Evolutionary conservation across 2,888 invertebrate species (phyloP), one percentile per base, ranked within the genome.

Genomic region (Aleiodes testaceus): DNA sequence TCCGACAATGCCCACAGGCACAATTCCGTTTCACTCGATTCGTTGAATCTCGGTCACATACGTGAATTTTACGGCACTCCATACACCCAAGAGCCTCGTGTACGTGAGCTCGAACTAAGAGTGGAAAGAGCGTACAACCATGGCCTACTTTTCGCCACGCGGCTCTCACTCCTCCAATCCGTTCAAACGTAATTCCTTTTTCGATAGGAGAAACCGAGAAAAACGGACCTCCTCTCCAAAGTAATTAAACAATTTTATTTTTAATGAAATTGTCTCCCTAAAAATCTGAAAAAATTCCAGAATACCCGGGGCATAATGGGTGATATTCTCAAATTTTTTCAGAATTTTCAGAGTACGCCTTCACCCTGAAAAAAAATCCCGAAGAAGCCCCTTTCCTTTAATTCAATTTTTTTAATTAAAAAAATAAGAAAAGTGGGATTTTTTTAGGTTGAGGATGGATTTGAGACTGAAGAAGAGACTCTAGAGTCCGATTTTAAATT

Each of bases 121-220:
- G 66, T 65, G 72, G 77, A 80, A 79, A 83, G 81, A 81, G 78
- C 79, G 78, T 82, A 79, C 79, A 84, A 81, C 81, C 83, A 77
- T 83, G 84, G 84, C 82, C 84, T 81, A 82, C 77, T 83, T 85
- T 81, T 81, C 80, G 74, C 77, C 47, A 59, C 71, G 59, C 50
- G 30, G 63, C 69, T 69, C 69, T 72, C 72, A 72, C 72, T 65
- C 69, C 66, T 55, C 5, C 26, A 26, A 26, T 26, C 42, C 49
- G 16, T 44, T 42, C 36, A 36, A 36, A 36, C 36, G 36, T 36
- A 9, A 11, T 11, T 36, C 36, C 11, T 36, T 36, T 36, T 36
- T 36, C 26, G 3, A 26, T 26, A 5, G 26, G 26, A 26, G 26
- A 26, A 26, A 26, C 26, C 26, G 26, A 2, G 26, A 5, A 26